A percentile compares a stretch with the other conserved stretches of the same genome.
Evolutionary conservation across 2,888 invertebrate species (phyloP).

Genomic region (Cerastis leucographa): DNA sequence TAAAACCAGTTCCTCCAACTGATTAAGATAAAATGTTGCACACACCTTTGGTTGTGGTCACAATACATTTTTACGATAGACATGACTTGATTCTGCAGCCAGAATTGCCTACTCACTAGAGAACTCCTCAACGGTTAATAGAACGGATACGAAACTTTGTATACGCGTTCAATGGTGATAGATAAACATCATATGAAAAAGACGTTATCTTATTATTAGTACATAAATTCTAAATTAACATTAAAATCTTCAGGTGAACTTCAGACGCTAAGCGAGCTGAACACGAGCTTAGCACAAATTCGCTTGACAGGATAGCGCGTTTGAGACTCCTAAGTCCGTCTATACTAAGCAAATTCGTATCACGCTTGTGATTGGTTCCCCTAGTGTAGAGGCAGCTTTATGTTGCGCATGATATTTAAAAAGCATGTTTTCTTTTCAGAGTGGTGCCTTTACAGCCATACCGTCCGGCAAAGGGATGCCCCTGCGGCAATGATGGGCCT

Average conservation of each 20-base stretch:
- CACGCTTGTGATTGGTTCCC: not conserved
- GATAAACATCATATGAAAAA: not conserved
- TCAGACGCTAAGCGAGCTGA: not conserved
- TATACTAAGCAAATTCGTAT: not conserved
- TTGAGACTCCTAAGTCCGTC: not conserved
- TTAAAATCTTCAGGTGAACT: not conserved
- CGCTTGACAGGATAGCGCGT: not conserved
- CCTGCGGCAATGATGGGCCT: constrained; percentile 80
- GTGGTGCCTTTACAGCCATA: constrained; percentile 77
- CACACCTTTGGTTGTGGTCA: not conserved
- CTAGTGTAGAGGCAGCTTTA: not conserved
- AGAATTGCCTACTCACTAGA: not conserved
- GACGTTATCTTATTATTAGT: not conserved
- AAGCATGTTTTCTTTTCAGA: constrained; percentile 67
- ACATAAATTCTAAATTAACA: not conserved
- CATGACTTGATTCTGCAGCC: not conserved
- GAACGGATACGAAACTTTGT: not conserved
- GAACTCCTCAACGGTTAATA: not conserved
- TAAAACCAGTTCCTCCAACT: not conserved
- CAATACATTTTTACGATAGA: too few relatives aligned
- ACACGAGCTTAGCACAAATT: not conserved
- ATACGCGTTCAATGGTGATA: too few relatives aligned
- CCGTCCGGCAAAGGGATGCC: constrained; percentile 78
- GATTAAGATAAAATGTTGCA: not conserved
- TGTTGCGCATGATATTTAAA: not conserved